Percentiles rank a stretch among this genome's conserved stretches.
These are phyloP conservation scores for Ambastaia sidthimunki DNA, from an alignment of 2,797 vertebrate species.

Conservation along the genomic window DNA sequence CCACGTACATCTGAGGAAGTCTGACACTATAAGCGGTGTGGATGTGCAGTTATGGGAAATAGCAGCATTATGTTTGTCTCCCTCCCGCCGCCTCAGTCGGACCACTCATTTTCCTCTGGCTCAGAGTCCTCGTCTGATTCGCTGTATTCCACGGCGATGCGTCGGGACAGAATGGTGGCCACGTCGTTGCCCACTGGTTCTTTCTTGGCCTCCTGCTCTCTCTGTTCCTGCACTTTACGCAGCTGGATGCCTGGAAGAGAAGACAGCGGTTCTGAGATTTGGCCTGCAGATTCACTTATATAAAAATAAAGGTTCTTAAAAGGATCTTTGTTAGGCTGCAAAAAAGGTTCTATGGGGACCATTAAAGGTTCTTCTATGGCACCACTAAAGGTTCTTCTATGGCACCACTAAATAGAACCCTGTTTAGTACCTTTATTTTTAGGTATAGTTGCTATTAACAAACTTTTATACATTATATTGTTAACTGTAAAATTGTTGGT, in stretches of 20 bases:
- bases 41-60: slow-evolving; percentile 47
- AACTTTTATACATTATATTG: too few species aligned
- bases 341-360: too few species aligned
- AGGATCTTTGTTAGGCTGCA: too few species aligned
- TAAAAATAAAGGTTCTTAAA: too few species aligned
- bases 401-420: too few species aligned
- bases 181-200: slow-evolving; percentile 87
- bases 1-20: not conserved
- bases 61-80: slow-evolving; percentile 47
- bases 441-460: not conserved
- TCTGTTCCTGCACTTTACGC: slow-evolving; percentile 87
- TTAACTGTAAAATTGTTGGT: too few species aligned
- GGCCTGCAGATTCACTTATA: too few species aligned
- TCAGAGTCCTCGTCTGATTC: slow-evolving; percentile 89
- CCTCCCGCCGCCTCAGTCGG: slow-evolving; percentile 73
- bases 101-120: slow-evolving; percentile 90
- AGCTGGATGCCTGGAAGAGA: slow-evolving; percentile 81
- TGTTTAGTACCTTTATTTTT: too few species aligned
- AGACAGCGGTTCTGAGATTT: not conserved
- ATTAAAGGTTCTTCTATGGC: too few species aligned
- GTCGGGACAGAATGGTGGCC: slow-evolving; percentile 85
- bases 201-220: slow-evolving; percentile 89
- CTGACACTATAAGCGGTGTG: slow-evolving; percentile 34
- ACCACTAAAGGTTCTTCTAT: too few species aligned
- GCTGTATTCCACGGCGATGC: slow-evolving; percentile 89